Base-by-base conservation (phyloP, 2,113 vertebrate species). In the Semicossyphus pulcher region DNA sequence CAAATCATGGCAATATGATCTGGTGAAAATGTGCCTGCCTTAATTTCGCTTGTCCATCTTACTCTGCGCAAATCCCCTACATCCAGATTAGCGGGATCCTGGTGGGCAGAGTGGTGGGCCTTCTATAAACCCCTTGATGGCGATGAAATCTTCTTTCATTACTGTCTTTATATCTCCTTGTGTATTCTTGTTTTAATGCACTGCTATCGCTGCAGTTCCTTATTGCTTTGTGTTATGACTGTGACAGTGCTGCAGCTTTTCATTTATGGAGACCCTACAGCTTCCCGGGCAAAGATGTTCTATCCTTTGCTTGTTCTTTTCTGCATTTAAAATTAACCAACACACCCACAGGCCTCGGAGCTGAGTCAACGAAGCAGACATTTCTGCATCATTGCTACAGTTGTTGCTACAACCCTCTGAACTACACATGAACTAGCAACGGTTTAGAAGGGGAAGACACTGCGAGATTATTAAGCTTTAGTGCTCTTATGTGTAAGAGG, bases 1-100 rank as follows among this genome's bases (percentile, higher is more conserved):
- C 88, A 89, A 88, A 90, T 86, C 89, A 90, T 82, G 15, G 83
- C 78, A 86, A 81, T 85, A 84, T 82, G 80, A 90, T 81, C 67
- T 57, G 80, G 77, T 82, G 73, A 89, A 78, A 90, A 86, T 81
- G 85, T 83, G 80, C 74, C 81, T 32, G 78, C 74, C 76, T 86
- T 91, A 66, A 90, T 89, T 91, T 88, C 79, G 79, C 83, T 70
- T 73, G 87, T 87, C 83, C 78, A 36, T 83, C 82, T 81, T 64
- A 76, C 68, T 83, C 70, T 66, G 63, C 11, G 31, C 71, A 90
- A 91, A 91, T 87, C 82, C 81, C 68, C 74, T 47, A 74, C 68
- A 76, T 80, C 70, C 83, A 80, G 83, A 89, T 87, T 85, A 91
- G 77, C 61, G 63, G n/a, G 72, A 56, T 69, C 18, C 20, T 61